Evolutionary conservation across 2,113 vertebrate species (phyloP).

Genomic region (Echinops telfairi): DNA sequence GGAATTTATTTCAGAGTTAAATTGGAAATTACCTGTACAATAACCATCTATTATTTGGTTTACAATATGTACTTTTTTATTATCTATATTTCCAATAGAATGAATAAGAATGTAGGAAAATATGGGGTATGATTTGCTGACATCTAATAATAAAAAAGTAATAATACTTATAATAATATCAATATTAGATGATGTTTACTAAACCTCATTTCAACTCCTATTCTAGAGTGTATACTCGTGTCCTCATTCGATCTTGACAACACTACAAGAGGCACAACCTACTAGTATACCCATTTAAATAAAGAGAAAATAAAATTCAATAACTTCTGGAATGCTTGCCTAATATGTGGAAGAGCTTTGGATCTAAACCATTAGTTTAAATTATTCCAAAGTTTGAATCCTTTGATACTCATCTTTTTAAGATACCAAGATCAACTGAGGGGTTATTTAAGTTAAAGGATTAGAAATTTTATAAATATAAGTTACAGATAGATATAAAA

Average conservation of each 20-base stretch:
- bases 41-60: constrained; percentile 33
- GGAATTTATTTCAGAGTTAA: constrained; percentile 48
- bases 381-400: constrained; percentile 41
- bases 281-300: constrained; percentile 19
- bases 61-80: constrained; percentile 24
- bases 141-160: background rate
- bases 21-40: background rate
- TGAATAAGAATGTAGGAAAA: constrained; percentile 22
- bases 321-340: constrained; percentile 47
- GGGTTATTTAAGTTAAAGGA: constrained; percentile 34
- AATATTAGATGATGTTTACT: constrained; percentile 1
- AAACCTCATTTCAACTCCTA: background rate
- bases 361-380: constrained; percentile 29
- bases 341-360: constrained; percentile 34
- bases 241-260: constrained; percentile 23
- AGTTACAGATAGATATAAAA: constrained; percentile 37
- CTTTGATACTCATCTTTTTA: constrained; percentile 38
- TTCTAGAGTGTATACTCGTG: constrained; percentile 50
- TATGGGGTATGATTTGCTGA: background rate
- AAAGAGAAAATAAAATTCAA: constrained; percentile 60
- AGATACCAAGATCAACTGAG: constrained; percentile 20
- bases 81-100: background rate
- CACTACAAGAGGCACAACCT: background rate
- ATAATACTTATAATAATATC: background rate
- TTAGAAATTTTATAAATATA: background rate